Conservation (phyloP, 35 echinoderm and acorn worm species). For the Ophioderma brevispina region DNA sequence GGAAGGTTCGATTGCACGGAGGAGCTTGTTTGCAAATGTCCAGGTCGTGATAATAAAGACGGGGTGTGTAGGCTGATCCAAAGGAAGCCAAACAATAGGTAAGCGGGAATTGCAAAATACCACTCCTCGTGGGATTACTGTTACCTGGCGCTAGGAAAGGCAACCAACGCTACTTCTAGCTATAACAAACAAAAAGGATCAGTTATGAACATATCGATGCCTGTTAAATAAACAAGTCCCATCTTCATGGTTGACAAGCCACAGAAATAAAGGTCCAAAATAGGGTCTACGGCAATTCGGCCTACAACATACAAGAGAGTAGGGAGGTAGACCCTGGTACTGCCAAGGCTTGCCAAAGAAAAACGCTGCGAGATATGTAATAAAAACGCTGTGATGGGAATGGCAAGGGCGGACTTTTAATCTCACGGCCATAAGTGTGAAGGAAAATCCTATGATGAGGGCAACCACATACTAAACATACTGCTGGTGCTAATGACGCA, state of each 20-base stretch:
- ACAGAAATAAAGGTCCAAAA: slow-evolving; percentile 73
- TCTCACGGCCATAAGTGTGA: neutral
- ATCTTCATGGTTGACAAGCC: slow-evolving; percentile 84
- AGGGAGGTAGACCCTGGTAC: slow-evolving; percentile 60
- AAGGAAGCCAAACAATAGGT: slow-evolving; percentile 80
- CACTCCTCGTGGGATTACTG: slow-evolving; percentile 88
- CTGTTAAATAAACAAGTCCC: slow-evolving; percentile 71
- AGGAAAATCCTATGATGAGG: neutral
- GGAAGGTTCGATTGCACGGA: slow-evolving; percentile 73
- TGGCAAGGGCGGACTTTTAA: slow-evolving; percentile 71
- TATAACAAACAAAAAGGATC: slow-evolving; percentile 58
- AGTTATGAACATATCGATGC: slow-evolving; percentile 51
- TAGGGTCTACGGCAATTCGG: slow-evolving; percentile 61
- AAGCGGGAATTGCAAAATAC: slow-evolving; percentile 95
- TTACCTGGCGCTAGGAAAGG: slow-evolving; percentile 67
- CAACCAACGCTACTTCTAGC: slow-evolving; percentile 74
- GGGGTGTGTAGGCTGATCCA: slow-evolving; percentile 88
- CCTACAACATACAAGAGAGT: slow-evolving; percentile 76
- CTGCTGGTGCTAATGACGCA: slow-evolving; percentile 61
- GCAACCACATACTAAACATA: slow-evolving; percentile 73
- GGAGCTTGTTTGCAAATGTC: slow-evolving; percentile 85
- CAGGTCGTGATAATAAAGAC: slow-evolving; percentile 76
- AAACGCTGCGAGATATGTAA: slow-evolving; percentile 56
- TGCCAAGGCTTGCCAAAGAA: slow-evolving; percentile 72
- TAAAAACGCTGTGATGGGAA: slow-evolving; percentile 68